These are phyloP conservation scores for Myotis vivesi DNA, from an alignment of 2,797 vertebrate genomes.

Conservation along the genomic window DNA sequence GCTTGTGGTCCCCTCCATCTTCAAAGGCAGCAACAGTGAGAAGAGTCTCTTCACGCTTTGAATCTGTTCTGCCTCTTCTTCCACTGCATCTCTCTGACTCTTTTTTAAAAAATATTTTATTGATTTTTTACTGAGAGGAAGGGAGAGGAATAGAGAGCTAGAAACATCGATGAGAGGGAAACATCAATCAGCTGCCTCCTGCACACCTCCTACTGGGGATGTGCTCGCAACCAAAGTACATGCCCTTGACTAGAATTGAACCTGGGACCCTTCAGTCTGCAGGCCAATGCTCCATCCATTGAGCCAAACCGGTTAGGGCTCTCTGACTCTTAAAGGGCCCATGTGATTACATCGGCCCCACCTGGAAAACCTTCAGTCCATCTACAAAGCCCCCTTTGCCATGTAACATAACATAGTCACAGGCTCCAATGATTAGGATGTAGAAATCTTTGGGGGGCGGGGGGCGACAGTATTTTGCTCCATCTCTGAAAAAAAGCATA, in stretches of 20 bases:
- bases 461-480: not conserved
- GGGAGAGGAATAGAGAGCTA: too few species aligned
- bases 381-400: not conserved
- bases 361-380: not conserved
- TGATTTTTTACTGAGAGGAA: too few species aligned
- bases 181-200: too few species aligned
- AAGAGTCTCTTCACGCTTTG: not conserved
- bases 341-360: not conserved
- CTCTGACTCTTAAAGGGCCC: not conserved
- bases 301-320: not conserved
- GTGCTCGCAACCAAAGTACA: too few species aligned
- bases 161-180: too few species aligned
- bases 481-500: not conserved
- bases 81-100: not conserved
- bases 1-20: not conserved
- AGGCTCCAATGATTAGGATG: not conserved
- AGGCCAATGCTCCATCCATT: too few species aligned
- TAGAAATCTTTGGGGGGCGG: not conserved
- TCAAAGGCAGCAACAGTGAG: not conserved
- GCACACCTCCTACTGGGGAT: too few species aligned
- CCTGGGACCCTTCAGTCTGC: too few species aligned
- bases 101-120: not conserved
- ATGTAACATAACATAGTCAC: not conserved
- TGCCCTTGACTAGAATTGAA: too few species aligned
- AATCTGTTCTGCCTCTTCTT: not conserved